Percentiles rank a stretch among this genome's conserved stretches.
Evolutionary conservation across 2,113 vertebrate species (phyloP).

Genomic region (Cygnus buccinator): DNA sequence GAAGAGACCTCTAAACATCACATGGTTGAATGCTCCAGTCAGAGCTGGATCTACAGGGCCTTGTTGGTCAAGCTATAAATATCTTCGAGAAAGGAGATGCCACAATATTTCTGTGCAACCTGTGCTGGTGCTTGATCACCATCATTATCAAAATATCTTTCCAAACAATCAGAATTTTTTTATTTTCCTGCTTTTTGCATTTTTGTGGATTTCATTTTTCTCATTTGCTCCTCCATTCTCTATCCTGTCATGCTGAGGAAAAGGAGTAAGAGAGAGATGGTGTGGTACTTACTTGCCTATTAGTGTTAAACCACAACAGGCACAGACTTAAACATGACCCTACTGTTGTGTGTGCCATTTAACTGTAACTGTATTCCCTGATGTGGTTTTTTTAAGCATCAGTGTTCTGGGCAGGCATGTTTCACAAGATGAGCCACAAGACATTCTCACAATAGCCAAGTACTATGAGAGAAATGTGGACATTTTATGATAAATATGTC

Average conservation of each 20-base stretch:
- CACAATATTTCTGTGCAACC: background rate
- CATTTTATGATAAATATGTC: background rate
- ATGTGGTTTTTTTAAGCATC: background rate
- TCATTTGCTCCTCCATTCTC: background rate
- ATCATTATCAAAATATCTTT: background rate
- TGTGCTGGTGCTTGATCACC: background rate
- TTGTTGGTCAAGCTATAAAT: background rate
- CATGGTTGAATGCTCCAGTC: accelerated
- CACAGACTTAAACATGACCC: background rate
- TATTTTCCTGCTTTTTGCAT: background rate
- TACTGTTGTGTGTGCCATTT: background rate
- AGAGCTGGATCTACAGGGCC: background rate
- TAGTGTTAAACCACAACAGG: background rate
- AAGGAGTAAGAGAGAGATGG: background rate
- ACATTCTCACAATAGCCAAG: accelerated
- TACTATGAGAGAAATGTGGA: background rate
- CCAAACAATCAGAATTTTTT: background rate
- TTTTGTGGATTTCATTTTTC: background rate
- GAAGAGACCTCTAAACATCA: background rate
- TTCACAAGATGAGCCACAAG: background rate
- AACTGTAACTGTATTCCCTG: background rate
- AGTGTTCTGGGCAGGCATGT: background rate
- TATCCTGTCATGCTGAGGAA: background rate
- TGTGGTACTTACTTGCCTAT: background rate
- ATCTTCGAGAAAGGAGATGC: background rate